Evolutionary conservation across 2,113 vertebrate genomes (phyloP), one percentile per base, ranked within the genome.

Genomic region (Tachycineta bicolor): DNA sequence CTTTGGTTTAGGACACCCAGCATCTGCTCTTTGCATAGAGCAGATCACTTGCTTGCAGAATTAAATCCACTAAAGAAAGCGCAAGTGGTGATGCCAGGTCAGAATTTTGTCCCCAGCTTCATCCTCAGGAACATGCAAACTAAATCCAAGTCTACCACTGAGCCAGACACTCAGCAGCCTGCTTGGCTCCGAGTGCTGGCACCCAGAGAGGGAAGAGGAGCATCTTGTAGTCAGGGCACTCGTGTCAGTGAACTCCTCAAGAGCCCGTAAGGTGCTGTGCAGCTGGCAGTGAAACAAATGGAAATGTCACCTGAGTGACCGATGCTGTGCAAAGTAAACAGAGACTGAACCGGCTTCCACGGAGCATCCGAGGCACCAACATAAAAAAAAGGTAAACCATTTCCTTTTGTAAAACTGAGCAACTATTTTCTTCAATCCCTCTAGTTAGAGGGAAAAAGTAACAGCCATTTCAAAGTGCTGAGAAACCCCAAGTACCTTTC

Each of bases 131-230:
- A 37, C 7, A 47, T 2, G 16, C 10, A 63, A 68, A 20, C 23
- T 68, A 44, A 68, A 33, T 59, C 39, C 34, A 56, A 9, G 29
- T n/a, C 33, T 75, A 11, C 33, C 41, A 47, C 12, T 0, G 0
- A 24, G 16, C 6, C n/a, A 25, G 33, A 49, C 23, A 11, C 19
- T 43, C 56, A 64, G 43, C 59, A 73, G 23, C 12, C n/a, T 68
- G 22, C 43, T 26, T 55, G 52, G 56, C 39, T 85, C 43, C 33
- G 49, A 46, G 16, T 21, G 46, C 47, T 91, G 64, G 50, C 33
- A 43, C 37, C 50, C 28, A 31, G 24, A 34, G 1, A 5, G 43
- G 39, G 29, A 59, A 43, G 63, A 65, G 23, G 11, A 53, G 9
- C 14, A 22, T 33, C 49, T 8, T 78, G 52, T 28, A 21, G 44